Evolutionary conservation across 2,888 invertebrate species (phyloP), one percentile per base, ranked within the genome.

Genomic region (Adineta ricciae): DNA sequence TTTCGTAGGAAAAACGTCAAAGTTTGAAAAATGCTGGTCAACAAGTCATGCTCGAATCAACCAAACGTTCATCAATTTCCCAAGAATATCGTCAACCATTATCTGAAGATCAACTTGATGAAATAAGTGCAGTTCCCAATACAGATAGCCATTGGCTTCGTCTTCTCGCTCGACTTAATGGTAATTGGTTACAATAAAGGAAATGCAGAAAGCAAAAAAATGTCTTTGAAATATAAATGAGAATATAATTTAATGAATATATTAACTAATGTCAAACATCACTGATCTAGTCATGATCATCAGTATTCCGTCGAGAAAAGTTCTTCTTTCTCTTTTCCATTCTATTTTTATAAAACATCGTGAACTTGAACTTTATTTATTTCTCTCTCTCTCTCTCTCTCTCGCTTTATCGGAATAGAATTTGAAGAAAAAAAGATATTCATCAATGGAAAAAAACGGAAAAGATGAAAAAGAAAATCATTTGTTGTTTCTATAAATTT

Each of bases 141-240:
- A 64, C 64, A 16, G 64, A 78, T 78, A 78, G n/a, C 19, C 78
- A 78, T 78, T 78, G 78, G 78, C n/a, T 78, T 41, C 38, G 41
- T 41, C 24, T 78, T n/a, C 41, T 78, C 9, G 78, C 78, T 78
- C 38, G 78, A n/a, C 41, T 78, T n/a, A 78, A 78, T 78, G 78
- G 78, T 41, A 78, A 78, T 78, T 78, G 78, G 78, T 78, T 78
- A 21, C 78, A 78, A 78, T 78, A 78, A 64, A 16, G 14, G 32
- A 64, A 32, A 27, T 16, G 32, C 27, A 64, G 64, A 64, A 64
- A 64, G 64, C 27, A 64, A 32, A 36, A 64, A 64, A 64, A 64
- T 14, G 27, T 27, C 46, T 46, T 46, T 50, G 32, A 64, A 19
- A 56, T 27, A 27, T 19, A 32, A 21, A 21, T 21, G 5, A 64